These are phyloP conservation scores for Percopsis omiscomaycus DNA, from an alignment of 2,797 vertebrate species.

Conservation along the genomic window DNA sequence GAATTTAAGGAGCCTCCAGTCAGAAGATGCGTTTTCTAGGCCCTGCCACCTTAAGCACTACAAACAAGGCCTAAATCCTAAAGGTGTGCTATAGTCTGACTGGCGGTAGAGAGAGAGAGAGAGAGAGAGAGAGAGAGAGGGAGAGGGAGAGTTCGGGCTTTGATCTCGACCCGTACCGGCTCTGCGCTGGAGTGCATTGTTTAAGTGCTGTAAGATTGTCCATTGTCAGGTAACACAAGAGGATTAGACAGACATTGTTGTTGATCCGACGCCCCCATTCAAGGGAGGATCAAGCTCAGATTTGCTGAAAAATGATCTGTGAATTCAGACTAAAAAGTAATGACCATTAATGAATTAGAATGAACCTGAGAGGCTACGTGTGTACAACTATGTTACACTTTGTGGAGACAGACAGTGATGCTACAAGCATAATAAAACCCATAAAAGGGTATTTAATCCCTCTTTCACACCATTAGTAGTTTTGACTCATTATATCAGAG, in stretches of 20 bases:
- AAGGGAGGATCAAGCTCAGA: slow-evolving; percentile 9
- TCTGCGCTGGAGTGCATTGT: slow-evolving; percentile 34
- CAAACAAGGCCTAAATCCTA: slow-evolving; percentile 70
- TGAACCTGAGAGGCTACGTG: not conserved
- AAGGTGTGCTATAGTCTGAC: slow-evolving; percentile 63
- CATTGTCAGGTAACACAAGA: slow-evolving; percentile 37
- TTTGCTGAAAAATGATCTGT: slow-evolving; percentile 17
- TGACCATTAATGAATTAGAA: not conserved
- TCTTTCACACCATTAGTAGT: slow-evolving; percentile 27
- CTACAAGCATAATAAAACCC: slow-evolving; percentile 21
- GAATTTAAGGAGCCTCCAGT: slow-evolving; percentile 79
- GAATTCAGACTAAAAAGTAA: slow-evolving; percentile 16
- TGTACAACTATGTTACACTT: not conserved
- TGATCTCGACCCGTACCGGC: slow-evolving; percentile 49
- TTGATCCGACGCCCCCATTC: slow-evolving; percentile 6
- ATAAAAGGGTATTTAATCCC: slow-evolving; percentile 16
- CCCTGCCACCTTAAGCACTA: slow-evolving; percentile 72
- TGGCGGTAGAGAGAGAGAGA: slow-evolving; percentile 16
- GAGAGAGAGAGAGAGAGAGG: not conserved
- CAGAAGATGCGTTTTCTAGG: slow-evolving; percentile 71
- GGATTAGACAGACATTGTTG: slow-evolving; percentile 19
- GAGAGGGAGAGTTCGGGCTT: slow-evolving; percentile 46
- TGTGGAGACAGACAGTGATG: not conserved
- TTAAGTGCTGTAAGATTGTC: slow-evolving; percentile 22
- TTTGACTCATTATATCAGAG: slow-evolving; percentile 40